Evolutionary conservation across 2,113 vertebrate genomes (phyloP).

Genomic region (Bucco capensis): DNA sequence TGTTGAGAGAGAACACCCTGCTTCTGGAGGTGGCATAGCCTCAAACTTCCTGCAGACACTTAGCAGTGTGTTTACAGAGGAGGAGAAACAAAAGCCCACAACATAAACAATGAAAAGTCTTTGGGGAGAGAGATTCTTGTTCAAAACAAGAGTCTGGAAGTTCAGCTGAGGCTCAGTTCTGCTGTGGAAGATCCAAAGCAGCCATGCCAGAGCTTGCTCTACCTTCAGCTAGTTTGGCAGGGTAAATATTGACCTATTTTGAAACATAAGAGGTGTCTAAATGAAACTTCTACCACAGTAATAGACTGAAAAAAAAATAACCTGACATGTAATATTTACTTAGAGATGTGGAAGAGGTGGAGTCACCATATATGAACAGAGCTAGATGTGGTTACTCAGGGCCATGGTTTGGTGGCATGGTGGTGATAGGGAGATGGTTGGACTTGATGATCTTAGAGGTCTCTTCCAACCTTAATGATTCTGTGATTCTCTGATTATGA

Average conservation of each 20-base stretch:
- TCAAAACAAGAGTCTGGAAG: neutral
- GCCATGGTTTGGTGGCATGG: neutral
- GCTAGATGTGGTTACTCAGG: too few relatives aligned
- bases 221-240: neutral
- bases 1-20: conserved; percentile 43
- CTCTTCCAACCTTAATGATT: neutral
- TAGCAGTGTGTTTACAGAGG: conserved; percentile 33
- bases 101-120: conserved; percentile 41
- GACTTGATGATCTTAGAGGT: neutral
- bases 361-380: too few relatives aligned
- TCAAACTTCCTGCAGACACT: conserved; percentile 50
- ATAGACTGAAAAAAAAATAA: neutral
- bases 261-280: neutral
- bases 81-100: conserved; percentile 59
- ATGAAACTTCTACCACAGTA: neutral
- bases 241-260: neutral
- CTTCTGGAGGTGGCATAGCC: conserved; percentile 60
- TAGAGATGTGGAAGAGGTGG: neutral
- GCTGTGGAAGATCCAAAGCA: neutral
- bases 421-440: neutral
- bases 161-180: neutral
- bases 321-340: neutral
- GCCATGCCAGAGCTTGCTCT: neutral
- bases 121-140: neutral
- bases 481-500: neutral